Evolutionary conservation across 2,888 invertebrate species (phyloP), one percentile per base, ranked within the genome.

Genomic region (Clanis bilineata): DNA sequence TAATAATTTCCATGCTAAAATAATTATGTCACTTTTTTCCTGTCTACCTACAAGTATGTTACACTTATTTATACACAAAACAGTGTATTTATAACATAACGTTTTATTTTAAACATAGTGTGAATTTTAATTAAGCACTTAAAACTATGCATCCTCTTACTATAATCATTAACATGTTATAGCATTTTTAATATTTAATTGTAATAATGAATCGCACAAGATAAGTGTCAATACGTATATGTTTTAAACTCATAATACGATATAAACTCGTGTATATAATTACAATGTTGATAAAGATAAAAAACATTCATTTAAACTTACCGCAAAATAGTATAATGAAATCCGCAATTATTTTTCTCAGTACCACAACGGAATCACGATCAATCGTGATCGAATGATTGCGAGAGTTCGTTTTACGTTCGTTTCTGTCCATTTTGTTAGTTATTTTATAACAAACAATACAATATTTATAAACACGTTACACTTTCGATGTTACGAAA

Each of bases 301-400:
- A 54, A 58, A 57, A 18, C 18, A 18, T 18, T 18, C 23, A 58
- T 39, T 60, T 55, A 61, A 68, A 94, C 95, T 95, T 88, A 96
- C 96, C 95, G 79, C 94, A 93, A 76, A 94, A 92, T 63, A 96
- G 79, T 73, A 96, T 94, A 62, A 93, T 73, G 73, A 95, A 90
- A 91, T 96, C 96, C 80, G 95, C 85, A 68, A 94, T 78, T 70
- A 96, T 93, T 90, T 95, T 95, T 76, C 93, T 92, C 74, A 95
- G 80, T 74, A 94, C 88, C 71, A 89, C 86, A 80, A 87, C 93
- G 45, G 93, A 90, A 70, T 94, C 93, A 74, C 92, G 90, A 76
- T 94, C 94, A 87, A 93, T 92, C 55, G 86, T 86, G 64, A 86
- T 80, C 21, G 86, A 83, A 72, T 87, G 85, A 58, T 73, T 81